Conservation (phyloP, 2,888 invertebrate genomes). For the Sinhomidia bicolor region DNA sequence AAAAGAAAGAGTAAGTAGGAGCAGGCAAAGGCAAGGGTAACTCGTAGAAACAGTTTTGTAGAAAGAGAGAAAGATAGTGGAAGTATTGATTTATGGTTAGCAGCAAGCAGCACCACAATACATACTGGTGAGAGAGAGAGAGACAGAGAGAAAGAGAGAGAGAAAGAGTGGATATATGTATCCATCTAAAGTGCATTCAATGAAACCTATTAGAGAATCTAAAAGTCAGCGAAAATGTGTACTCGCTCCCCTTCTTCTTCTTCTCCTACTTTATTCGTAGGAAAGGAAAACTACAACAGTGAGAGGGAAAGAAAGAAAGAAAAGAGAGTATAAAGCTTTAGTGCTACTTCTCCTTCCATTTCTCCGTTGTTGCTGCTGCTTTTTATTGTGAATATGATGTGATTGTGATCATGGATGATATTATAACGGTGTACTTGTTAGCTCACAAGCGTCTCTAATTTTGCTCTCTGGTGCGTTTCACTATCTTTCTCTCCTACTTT, state of each 20-base stretch:
- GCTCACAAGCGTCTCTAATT: slow-evolving; percentile 66
- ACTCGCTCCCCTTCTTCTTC: slow-evolving; percentile 33
- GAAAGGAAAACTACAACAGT: neutral
- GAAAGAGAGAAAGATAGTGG: slow-evolving; percentile 62
- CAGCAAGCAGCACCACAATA: slow-evolving; percentile 64
- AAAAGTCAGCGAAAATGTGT: slow-evolving; percentile 68
- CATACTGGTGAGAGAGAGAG: slow-evolving; percentile 15
- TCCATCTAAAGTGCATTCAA: slow-evolving; percentile 62
- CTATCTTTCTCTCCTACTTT: slow-evolving; percentile 28
- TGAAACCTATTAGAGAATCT: slow-evolving; percentile 71
- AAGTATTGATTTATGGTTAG: slow-evolving; percentile 76
- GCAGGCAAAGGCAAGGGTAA: slow-evolving; percentile 40
- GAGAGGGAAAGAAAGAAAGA: slow-evolving; percentile 9
- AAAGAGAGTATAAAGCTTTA: slow-evolving; percentile 2
- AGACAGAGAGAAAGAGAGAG: slow-evolving; percentile 30
- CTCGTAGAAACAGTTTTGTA: slow-evolving; percentile 32
- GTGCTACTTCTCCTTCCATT: slow-evolving; percentile 34
- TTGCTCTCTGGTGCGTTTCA: slow-evolving; percentile 38
- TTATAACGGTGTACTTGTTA: slow-evolving; percentile 66
- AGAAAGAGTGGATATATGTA: slow-evolving; percentile 53
- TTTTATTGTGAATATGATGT: slow-evolving; percentile 57
- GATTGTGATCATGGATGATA: slow-evolving; percentile 68
- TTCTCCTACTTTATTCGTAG: slow-evolving; percentile 3
- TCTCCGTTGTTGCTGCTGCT: slow-evolving; percentile 36
- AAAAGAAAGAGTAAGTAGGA: neutral